phyloP scores from a whole-genome alignment of 2,797 vertebrate species.

The Corythornis leucogaster region DNA sequence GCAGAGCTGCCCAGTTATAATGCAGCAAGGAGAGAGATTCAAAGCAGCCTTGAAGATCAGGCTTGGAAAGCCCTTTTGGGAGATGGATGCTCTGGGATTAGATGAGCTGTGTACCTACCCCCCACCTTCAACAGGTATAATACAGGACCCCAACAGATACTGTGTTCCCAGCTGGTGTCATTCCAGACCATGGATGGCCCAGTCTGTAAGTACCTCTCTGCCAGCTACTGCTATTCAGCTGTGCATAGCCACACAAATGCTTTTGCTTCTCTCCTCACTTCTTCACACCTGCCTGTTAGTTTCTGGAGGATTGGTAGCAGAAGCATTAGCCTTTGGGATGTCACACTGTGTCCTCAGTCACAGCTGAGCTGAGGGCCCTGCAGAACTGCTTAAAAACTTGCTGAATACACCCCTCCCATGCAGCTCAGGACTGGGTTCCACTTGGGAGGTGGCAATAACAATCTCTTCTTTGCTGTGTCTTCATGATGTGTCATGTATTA shows the following conservation, averaged over 20 bases:
- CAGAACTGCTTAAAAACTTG: not conserved
- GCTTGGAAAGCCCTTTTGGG: not conserved
- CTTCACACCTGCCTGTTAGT: not conserved
- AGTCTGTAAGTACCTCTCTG: not conserved
- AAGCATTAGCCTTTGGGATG: not conserved
- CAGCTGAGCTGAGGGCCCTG: not conserved
- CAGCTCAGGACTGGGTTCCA: not conserved
- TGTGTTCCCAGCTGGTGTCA: not conserved
- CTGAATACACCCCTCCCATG: not conserved
- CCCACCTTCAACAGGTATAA: not conserved
- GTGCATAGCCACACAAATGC: fast-evolving
- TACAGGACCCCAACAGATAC: not conserved
- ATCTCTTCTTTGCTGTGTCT: not conserved
- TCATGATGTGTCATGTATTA: not conserved
- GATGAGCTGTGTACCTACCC: not conserved
- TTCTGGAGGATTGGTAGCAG: not conserved
- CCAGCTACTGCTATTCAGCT: not conserved
- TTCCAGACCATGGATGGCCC: not conserved
- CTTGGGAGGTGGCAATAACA: not conserved
- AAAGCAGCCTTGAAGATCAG: not conserved
- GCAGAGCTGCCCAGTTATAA: not conserved
- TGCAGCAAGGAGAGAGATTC: not conserved
- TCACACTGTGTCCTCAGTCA: not conserved
- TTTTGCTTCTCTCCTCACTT: not conserved
- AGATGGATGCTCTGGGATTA: not conserved